phyloP scores from a whole-genome alignment of 2,113 vertebrate genomes.

The Mus spicilegus region DNA sequence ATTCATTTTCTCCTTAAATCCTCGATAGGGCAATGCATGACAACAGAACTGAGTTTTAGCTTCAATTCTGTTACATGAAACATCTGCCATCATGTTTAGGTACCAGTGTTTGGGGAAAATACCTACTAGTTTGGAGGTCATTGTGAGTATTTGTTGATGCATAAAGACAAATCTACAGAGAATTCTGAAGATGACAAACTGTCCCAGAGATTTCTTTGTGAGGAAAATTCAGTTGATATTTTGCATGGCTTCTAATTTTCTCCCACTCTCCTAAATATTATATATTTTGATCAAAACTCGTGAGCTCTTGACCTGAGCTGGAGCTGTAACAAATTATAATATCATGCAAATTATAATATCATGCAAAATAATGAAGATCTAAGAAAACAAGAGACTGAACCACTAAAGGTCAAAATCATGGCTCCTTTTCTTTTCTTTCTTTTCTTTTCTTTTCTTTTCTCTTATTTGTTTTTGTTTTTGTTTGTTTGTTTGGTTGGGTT shows the following conservation, averaged over 20 bases:
- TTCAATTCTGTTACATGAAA: slow-evolving; percentile 81
- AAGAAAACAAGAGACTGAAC: not conserved
- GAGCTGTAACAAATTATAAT: not conserved
- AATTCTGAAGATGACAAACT: not conserved
- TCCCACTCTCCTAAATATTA: not conserved
- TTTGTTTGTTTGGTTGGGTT: too few relatives aligned
- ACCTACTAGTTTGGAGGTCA: slow-evolving; percentile 45
- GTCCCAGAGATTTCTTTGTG: slow-evolving; percentile 9
- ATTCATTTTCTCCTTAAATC: slow-evolving; percentile 69
- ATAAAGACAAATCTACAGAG: not conserved
- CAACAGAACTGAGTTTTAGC: slow-evolving; percentile 83
- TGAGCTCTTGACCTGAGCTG: not conserved
- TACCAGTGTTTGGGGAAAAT: slow-evolving; percentile 16
- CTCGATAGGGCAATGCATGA: slow-evolving; percentile 84
- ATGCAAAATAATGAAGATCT: not conserved
- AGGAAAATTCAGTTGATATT: not conserved
- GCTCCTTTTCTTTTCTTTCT: not conserved
- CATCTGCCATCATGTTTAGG: slow-evolving; percentile 73
- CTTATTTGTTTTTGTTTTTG: too few relatives aligned
- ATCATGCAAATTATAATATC: not conserved
- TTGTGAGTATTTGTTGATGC: not conserved
- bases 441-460: too few relatives aligned
- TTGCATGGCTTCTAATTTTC: not conserved
- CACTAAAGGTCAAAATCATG: not conserved
- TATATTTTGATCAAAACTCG: not conserved